Percentiles rank a stretch among this genome's conserved stretches.
phyloP scores from a whole-genome alignment of 2,888 invertebrate species.

The Pristionchus maxplancki region DNA sequence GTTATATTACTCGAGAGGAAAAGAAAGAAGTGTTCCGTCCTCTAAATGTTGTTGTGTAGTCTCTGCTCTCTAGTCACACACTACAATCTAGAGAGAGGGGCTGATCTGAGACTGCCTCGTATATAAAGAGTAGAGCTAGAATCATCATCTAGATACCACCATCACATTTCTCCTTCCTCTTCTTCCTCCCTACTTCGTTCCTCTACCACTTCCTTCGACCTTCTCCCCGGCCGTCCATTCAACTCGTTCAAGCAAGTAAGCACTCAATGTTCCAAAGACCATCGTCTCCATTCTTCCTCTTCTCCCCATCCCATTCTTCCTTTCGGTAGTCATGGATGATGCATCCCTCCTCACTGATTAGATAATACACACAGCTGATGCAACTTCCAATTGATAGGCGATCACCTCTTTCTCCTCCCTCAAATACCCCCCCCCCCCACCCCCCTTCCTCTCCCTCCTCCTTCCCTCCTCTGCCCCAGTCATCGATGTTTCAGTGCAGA shows the following conservation, averaged over 20 bases:
- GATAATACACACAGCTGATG: conserved; percentile 37
- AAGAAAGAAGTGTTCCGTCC: conserved; percentile 1
- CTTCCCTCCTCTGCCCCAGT: background rate
- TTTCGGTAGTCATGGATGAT: background rate
- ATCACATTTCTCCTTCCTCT: background rate
- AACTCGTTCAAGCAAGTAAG: background rate
- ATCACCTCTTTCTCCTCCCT: background rate
- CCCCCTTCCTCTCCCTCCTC: background rate
- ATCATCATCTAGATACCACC: background rate
- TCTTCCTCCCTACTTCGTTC: no score
- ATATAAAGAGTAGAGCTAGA: background rate
- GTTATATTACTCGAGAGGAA: background rate
- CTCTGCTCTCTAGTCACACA: background rate
- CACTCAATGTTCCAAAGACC: background rate
- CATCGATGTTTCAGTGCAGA: conserved; percentile 37
- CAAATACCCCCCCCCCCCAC: background rate
- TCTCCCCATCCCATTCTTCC: background rate
- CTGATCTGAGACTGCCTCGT: background rate
- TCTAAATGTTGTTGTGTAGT: conserved; percentile 28
- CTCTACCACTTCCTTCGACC: background rate
- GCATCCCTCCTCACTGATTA: background rate
- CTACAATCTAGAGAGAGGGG: conserved; percentile 5
- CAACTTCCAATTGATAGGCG: conserved; percentile 18
- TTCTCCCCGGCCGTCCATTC: background rate
- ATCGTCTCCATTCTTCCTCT: background rate